Evolutionary conservation across 2,888 invertebrate species (phyloP), one percentile per base, ranked within the genome.

Genomic region (Uropetala carovei): DNA sequence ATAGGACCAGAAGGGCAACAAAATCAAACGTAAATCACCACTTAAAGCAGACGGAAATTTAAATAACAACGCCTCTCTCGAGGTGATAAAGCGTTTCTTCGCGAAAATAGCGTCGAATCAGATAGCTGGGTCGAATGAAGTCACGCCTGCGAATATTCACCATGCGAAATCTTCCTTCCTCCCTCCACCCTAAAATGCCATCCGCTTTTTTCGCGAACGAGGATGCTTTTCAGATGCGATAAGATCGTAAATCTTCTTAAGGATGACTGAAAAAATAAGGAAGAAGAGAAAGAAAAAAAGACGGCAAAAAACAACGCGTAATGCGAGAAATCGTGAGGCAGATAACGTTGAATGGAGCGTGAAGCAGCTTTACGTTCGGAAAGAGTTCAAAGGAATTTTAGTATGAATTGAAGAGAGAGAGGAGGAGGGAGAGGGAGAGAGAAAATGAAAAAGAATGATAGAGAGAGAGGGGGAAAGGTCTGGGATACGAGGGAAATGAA

Each of bases 41-140:
- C 75, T 75, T 22, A 75, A 75, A 75, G 27, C 27, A 22, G 75
- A 75, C 75, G 75, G 75, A 75, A 27, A 75, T 75, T 75, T 27
- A 75, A 75, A 75, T 75, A 75, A 75, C 75, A 22, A 75, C 75
- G 75, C 75, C 75, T 75, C 22, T 75, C 27, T 27, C 22, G 27
- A 75, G 27, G 75, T 75, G 75, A 75, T 75, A 75, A 75, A 75
- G 22, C 27, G 75, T 75, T 27, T 75, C 75, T 22, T 27, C 27
- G 8, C 75, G 13, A 27, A 75, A 75, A 75, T 75, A 75, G 11
- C 22, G 75, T 75, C 27, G 13, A 10, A 75, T 75, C 75, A 75
- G 75, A 75, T 75, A 75, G 27, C 22, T 27, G 14, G 0, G 27
- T 27, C 13, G 22, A 75, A 75, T 75, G 75, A 75, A 75, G 68